Evolutionary conservation across 2,797 vertebrate species (phyloP).

Genomic region (Chiroxiphia lanceolata): DNA sequence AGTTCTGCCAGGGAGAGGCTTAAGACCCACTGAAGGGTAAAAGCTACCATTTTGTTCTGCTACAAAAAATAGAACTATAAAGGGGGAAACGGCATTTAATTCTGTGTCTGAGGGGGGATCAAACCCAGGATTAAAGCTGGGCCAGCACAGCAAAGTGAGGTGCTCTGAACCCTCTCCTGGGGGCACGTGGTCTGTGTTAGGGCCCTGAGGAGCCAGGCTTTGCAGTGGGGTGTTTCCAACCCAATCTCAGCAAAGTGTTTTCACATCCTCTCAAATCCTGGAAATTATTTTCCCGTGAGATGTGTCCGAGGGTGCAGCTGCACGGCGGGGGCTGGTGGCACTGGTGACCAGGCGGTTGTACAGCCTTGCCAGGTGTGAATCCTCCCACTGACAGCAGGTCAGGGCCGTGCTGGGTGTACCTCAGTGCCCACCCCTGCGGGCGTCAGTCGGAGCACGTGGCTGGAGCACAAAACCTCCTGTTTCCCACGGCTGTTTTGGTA

Average conservation of each 20-base stretch:
- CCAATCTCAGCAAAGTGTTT: not conserved
- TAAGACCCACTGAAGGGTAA: not conserved
- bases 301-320: not conserved
- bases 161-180: not conserved
- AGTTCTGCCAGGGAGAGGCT: not conserved
- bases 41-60: not conserved
- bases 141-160: not conserved
- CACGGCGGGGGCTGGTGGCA: accelerated
- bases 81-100: not conserved
- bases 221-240: not conserved
- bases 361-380: not conserved
- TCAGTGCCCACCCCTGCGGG: not conserved
- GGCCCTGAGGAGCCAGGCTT: not conserved
- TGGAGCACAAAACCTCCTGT: not conserved
- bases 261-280: not conserved
- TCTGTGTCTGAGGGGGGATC: not conserved
- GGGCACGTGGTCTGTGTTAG: accelerated
- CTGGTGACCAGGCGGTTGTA: not conserved
- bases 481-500: not conserved
- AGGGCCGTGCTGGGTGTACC: accelerated
- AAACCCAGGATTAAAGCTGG: not conserved
- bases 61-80: accelerated
- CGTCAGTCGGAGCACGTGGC: accelerated
- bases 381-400: not conserved
- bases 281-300: not conserved